phyloP scores from a whole-genome alignment of 2,113 vertebrate genomes.

The Saccopteryx bilineata region DNA sequence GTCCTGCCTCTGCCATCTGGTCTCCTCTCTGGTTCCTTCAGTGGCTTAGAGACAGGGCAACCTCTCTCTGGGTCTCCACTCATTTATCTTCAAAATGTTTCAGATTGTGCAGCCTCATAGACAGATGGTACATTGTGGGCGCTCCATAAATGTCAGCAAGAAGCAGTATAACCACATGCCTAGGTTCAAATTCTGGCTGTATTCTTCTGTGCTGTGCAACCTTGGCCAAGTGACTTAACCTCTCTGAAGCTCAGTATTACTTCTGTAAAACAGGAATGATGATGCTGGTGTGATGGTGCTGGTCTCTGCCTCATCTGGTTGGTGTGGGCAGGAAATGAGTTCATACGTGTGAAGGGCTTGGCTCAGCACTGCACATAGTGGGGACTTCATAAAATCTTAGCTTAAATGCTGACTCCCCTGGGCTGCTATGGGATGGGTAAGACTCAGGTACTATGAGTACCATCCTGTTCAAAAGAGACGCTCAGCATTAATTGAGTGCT shows the following conservation, averaged over 20 bases:
- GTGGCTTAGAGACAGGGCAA: not conserved
- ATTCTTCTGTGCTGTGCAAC: not conserved
- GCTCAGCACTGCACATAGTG: not conserved
- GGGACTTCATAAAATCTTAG: not conserved
- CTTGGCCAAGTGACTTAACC: not conserved
- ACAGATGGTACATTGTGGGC: not conserved
- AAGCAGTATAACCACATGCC: not conserved
- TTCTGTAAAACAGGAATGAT: accelerated
- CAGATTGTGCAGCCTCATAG: not conserved
- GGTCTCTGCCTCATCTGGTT: not conserved
- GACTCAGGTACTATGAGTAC: not conserved
- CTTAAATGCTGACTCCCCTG: not conserved
- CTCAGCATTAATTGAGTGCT: not conserved
- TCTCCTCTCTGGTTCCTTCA: not conserved
- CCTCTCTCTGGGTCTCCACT: not conserved
- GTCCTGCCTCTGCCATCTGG: not conserved
- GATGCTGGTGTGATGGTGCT: not conserved
- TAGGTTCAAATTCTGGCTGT: not conserved
- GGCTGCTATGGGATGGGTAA: not conserved
- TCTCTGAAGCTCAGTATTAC: conserved; percentile 10
- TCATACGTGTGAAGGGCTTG: accelerated
- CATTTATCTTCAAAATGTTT: not conserved
- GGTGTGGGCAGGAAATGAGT: not conserved
- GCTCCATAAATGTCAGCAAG: not conserved
- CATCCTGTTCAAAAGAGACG: not conserved